Conservation (phyloP, 2,888 invertebrate species). For the Pristionchus mayeri region DNA sequence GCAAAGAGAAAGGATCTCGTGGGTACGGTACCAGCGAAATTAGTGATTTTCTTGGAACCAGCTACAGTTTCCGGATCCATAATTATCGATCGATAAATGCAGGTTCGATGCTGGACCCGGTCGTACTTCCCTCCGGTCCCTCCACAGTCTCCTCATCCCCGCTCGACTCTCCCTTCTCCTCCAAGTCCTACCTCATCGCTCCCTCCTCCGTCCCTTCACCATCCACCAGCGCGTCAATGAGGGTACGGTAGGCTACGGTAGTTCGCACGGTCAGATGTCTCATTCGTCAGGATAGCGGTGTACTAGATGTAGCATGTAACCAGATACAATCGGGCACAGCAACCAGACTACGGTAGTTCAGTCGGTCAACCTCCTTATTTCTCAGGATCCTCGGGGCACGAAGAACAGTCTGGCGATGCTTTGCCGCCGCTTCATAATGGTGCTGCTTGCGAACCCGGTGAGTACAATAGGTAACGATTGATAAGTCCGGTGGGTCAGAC, state of each 20-base stretch:
- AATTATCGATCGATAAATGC: neutral
- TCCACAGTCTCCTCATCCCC: constrained; percentile 15
- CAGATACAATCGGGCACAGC: neutral
- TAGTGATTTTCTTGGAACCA: neutral
- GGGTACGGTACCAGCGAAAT: neutral
- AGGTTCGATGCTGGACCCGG: constrained; percentile 29
- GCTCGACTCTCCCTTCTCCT: constrained; percentile 42
- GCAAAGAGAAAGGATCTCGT: constrained; percentile 49
- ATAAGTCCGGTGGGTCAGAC: too few relatives aligned
- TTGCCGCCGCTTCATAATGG: constrained; percentile 75
- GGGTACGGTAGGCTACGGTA: neutral
- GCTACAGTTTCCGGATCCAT: too few relatives aligned
- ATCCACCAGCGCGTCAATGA: constrained; percentile 22
- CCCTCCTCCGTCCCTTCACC: constrained; percentile 1
- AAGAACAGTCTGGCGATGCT: constrained; percentile 74
- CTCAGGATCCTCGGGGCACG: constrained; percentile 51
- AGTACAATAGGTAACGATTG: too few relatives aligned
- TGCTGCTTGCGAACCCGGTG: constrained; percentile 72
- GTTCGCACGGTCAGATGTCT: too few relatives aligned
- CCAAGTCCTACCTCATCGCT: constrained; percentile 4
- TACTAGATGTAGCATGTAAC: neutral
- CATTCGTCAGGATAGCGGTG: too few relatives aligned
- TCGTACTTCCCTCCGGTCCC: neutral
- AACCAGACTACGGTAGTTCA: neutral
- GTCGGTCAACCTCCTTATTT: neutral